Base-by-base conservation (phyloP, 2,888 invertebrate genomes). In the Belgica antarctica region DNA sequence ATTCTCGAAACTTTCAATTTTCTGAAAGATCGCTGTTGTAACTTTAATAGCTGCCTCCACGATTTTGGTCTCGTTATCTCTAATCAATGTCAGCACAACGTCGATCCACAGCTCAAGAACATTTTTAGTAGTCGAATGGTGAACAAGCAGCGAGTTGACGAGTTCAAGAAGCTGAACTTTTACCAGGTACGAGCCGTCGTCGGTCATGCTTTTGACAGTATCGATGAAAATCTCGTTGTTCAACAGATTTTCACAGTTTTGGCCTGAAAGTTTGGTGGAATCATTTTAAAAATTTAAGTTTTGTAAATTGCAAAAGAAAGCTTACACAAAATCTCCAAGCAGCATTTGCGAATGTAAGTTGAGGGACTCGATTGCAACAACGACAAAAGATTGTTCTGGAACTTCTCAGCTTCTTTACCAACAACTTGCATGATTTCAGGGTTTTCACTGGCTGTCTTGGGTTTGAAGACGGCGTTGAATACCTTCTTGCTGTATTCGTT, bases 21-120 rank as follows among this genome's bases (percentile, higher is more conserved):
- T 61, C n/a, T 59, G 41, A 2, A 70, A 70, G 2, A 70, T 61
- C 36, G 15, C 10, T 0, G 41, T 70, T 0, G 61, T 15, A n/a
- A 41, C 31, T 7, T 70, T 70, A 1, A 46, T 41, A 2, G 70
- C 2, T 1, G 70, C 25, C 3, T 70, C 61, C 8, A 59, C 61
- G 19, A 70, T 70, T 25, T 59, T 70, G 34, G 25, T 70, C 19
- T 70, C 61, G 19, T 70, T 61, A 17, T 70, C 70, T 25, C 61
- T n/a, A 31, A 34, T 15, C 7, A 70, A 41, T 12, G 19, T 61
- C 10, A 70, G 4, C 1, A 70, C 25, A 4, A 70, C 70, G 4
- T 70, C 70, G 1, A 70, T 1, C 70, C 70, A 70, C 10, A 70
- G 10, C 41, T 61, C 70, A 1, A 70, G 15, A 10, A 27, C 17